Conservation (phyloP, 2,113 vertebrate genomes). For the Donacobius atricapilla region DNA sequence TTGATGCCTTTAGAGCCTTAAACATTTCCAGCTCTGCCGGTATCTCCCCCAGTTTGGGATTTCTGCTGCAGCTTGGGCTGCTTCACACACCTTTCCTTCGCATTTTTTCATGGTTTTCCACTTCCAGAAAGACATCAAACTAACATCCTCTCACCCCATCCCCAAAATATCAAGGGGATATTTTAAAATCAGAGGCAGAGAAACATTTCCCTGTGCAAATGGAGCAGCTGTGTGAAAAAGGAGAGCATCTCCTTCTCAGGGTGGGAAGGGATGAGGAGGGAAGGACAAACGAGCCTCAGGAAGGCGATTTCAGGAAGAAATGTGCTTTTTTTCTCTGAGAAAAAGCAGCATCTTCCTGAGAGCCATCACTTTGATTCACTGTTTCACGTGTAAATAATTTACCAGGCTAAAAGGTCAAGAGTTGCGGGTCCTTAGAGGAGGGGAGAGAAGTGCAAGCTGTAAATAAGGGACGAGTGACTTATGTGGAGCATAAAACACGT, state of each 20-base stretch:
- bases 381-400: conserved; percentile 67
- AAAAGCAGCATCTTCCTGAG: conserved; percentile 53
- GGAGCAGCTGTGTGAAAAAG: not conserved
- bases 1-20: not conserved
- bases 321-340: not conserved
- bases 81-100: not conserved
- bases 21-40: not conserved
- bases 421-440: conserved; percentile 36
- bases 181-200: conserved; percentile 14
- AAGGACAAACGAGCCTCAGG: not conserved
- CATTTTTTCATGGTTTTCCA: not conserved
- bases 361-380: conserved; percentile 46
- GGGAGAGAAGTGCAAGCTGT: conserved; percentile 45
- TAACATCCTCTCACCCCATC: not conserved
- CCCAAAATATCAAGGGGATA: not conserved
- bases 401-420: conserved; percentile 65
- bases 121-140: conserved; percentile 2
- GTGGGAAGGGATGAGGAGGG: not conserved
- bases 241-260: not conserved
- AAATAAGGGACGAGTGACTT: conserved; percentile 37
- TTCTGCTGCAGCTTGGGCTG: not conserved
- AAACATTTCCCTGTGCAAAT: not conserved
- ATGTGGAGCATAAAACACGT: not conserved
- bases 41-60: not conserved
- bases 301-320: conserved; percentile 29